Conservation (phyloP, 2,797 vertebrate species). For the Eospalax fontanierii region DNA sequence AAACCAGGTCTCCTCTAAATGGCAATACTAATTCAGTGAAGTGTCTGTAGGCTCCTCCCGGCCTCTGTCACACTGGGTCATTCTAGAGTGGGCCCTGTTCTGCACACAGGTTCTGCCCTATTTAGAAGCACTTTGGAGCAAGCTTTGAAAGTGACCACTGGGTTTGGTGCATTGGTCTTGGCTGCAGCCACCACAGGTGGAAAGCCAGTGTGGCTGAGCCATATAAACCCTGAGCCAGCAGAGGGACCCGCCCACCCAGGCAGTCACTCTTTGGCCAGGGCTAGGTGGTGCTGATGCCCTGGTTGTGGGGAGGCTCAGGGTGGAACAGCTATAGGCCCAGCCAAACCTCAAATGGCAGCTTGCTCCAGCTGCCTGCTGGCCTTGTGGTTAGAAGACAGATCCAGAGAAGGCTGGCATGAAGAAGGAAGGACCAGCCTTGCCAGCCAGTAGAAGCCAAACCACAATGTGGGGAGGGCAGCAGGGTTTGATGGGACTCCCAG, state of each 20-base stretch:
- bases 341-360: slow-evolving; percentile 60
- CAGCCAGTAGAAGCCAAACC: slow-evolving; percentile 60
- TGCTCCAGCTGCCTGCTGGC: not conserved
- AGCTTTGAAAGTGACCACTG: not conserved
- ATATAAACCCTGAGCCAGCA: not conserved
- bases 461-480: not conserved
- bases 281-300: not conserved
- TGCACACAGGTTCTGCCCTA: not conserved
- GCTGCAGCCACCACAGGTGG: slow-evolving; percentile 25
- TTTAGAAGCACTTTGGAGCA: not conserved
- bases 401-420: slow-evolving; percentile 19
- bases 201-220: not conserved
- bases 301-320: not conserved
- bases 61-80: not conserved
- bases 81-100: not conserved
- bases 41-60: not conserved
- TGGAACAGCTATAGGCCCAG: not conserved
- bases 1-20: not conserved
- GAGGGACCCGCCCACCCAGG: not conserved
- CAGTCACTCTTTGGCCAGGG: not conserved
- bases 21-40: not conserved
- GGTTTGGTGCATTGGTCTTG: not conserved
- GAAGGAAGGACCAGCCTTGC: slow-evolving; percentile 11
- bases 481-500: not conserved
- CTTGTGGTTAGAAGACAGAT: not conserved